Percentiles rank a stretch among this genome's conserved stretches.
These are phyloP conservation scores for Halocaridina rubra DNA, from an alignment of 2,888 invertebrate genomes.

Conservation along the genomic window DNA sequence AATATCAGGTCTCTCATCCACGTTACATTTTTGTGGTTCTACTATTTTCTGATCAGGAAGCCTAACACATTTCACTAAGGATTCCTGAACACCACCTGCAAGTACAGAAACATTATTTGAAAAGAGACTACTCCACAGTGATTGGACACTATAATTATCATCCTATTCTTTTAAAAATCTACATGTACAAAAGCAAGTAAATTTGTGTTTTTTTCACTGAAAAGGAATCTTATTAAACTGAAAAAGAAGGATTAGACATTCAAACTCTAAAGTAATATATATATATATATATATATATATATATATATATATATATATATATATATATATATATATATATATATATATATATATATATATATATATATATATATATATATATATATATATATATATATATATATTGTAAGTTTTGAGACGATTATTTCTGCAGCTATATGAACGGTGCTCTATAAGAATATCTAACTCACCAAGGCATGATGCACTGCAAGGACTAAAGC, in stretches of 20 bases:
- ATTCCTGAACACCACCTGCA: slow-evolving; percentile 76
- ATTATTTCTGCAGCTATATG: too few relatives aligned
- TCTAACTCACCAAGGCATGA: slow-evolving; percentile 85
- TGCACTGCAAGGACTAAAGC: slow-evolving; percentile 93
- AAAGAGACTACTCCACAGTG: too few relatives aligned
- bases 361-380: neutral
- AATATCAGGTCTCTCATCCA: slow-evolving; percentile 88
- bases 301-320: slow-evolving; percentile 14
- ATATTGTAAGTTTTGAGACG: too few relatives aligned
- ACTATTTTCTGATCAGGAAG: slow-evolving; percentile 89
- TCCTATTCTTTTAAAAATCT: too few relatives aligned
- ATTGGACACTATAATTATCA: too few relatives aligned
- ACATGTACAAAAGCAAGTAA: too few relatives aligned
- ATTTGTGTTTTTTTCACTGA: too few relatives aligned
- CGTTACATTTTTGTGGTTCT: slow-evolving; percentile 87
- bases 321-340: slow-evolving; percentile 14
- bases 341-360: neutral
- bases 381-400: neutral
- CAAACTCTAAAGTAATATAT: neutral
- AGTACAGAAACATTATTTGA: slow-evolving; percentile 43
- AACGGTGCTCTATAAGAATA: too few relatives aligned
- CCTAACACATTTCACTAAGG: slow-evolving; percentile 88
- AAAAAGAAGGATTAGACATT: too few relatives aligned
- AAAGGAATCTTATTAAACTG: too few relatives aligned
- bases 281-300: slow-evolving; percentile 17